These are phyloP conservation scores for Caenorhabditis inopinata DNA, from an alignment of 1,140 invertebrate species.

Conservation along the genomic window DNA sequence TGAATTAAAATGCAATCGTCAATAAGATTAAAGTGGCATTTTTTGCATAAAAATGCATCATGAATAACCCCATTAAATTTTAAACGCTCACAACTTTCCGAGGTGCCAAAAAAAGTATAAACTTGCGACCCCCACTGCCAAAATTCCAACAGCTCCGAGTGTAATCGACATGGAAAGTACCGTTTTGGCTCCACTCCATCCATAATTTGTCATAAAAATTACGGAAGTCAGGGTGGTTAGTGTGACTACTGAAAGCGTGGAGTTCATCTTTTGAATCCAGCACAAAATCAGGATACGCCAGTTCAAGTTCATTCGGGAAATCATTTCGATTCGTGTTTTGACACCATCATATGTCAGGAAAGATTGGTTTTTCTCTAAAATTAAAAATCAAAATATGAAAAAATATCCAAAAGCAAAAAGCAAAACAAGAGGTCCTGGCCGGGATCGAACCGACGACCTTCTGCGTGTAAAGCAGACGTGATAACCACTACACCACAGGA, in stretches of 20 bases:
- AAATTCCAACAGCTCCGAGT: conserved; percentile 26
- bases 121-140: background rate
- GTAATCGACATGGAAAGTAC: conserved; percentile 8
- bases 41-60: too few relatives aligned
- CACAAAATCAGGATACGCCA: conserved; percentile 36
- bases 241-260: conserved; percentile 32
- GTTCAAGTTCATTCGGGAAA: conserved; percentile 4
- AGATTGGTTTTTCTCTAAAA: background rate
- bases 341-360: background rate
- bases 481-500: conserved; percentile 62
- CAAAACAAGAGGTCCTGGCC: conserved; percentile 49
- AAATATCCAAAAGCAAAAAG: background rate
- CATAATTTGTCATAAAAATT: conserved; percentile 32
- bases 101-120: conserved; percentile 9
- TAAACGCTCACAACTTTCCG: background rate
- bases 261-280: conserved; percentile 39
- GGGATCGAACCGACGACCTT: conserved; percentile 61
- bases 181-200: conserved; percentile 25
- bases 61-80: too few relatives aligned
- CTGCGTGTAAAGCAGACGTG: conserved; percentile 63
- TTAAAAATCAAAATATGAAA: background rate
- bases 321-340: background rate
- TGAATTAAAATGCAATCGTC: too few relatives aligned
- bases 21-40: too few relatives aligned
- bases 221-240: conserved; percentile 26